Conservation (phyloP, 2,113 vertebrate genomes). For the Prinia subflava region DNA sequence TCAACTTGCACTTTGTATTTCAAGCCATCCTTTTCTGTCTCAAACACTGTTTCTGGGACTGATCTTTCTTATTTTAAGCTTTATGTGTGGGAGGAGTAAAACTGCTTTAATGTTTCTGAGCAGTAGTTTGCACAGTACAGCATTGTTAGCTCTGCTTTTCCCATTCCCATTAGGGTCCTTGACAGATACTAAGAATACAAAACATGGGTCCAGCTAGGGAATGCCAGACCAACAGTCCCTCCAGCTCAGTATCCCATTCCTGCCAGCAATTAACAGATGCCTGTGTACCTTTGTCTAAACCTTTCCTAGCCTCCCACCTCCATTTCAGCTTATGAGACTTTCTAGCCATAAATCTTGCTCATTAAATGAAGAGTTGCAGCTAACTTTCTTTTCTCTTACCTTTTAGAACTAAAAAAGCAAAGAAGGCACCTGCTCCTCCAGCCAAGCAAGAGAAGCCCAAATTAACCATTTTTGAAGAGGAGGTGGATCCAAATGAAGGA, state of each 20-base stretch:
- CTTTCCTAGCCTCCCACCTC: background rate
- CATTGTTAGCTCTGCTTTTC: background rate
- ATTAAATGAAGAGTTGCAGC: background rate
- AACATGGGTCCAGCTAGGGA: background rate
- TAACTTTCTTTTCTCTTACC: background rate
- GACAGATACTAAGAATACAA: background rate
- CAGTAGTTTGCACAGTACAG: background rate
- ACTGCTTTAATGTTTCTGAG: background rate
- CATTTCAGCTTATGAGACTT: background rate
- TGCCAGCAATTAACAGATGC: background rate
- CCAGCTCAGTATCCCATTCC: background rate
- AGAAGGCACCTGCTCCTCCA: conserved; percentile 23
- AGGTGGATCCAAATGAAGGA: conserved; percentile 62
- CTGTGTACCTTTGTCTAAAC: background rate
- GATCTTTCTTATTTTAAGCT: background rate
- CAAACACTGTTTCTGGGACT: background rate
- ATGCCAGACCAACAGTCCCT: background rate
- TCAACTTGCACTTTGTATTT: background rate
- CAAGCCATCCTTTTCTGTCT: background rate
- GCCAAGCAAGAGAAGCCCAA: conserved; percentile 36
- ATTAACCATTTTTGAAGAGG: conserved; percentile 77
- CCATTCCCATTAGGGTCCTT: background rate
- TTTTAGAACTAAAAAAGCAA: conserved; percentile 75
- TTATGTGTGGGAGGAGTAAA: background rate
- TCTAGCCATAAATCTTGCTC: background rate